phyloP scores from a whole-genome alignment of 2,888 invertebrate species.

The Pseudolycoriella hygida region DNA sequence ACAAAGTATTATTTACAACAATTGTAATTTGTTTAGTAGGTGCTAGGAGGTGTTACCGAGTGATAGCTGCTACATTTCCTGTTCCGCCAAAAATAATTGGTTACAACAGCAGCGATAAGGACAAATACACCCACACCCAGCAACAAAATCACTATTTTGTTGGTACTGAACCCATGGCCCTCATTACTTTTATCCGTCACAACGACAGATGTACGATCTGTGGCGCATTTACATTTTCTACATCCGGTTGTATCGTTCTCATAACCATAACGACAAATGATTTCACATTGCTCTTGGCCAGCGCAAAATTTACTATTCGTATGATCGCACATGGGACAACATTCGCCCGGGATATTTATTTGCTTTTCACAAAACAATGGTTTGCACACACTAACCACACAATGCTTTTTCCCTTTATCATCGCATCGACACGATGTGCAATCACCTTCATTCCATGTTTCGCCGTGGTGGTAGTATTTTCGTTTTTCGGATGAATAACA shows the following conservation, averaged over 20 bases:
- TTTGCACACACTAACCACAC: slow-evolving; percentile 15
- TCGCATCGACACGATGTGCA: slow-evolving; percentile 14
- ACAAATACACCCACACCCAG: too few relatives aligned
- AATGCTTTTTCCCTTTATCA: slow-evolving; percentile 10
- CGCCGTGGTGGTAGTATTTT: neutral
- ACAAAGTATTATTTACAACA: too few relatives aligned
- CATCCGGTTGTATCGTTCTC: slow-evolving; percentile 1
- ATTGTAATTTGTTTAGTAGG: too few relatives aligned
- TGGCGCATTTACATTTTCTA: slow-evolving; percentile 2
- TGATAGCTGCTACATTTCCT: too few relatives aligned
- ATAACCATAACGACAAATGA: slow-evolving; percentile 6
- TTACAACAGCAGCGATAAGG: too few relatives aligned
- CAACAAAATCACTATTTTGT: too few relatives aligned
- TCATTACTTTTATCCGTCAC: too few relatives aligned
- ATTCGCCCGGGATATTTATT: slow-evolving; percentile 15
- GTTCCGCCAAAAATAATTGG: too few relatives aligned
- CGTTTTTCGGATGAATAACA: slow-evolving; percentile 1
- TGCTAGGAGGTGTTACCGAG: too few relatives aligned
- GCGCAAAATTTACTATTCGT: slow-evolving; percentile 7
- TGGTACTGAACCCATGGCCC: too few relatives aligned
- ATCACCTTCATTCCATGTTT: slow-evolving; percentile 20
- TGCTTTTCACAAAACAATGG: slow-evolving; percentile 16
- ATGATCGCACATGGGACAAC: slow-evolving; percentile 19
- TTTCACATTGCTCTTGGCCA: slow-evolving; percentile 4
- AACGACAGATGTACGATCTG: too few relatives aligned